Percentiles rank a stretch among this genome's conserved stretches.
Conservation (phyloP, 2,888 invertebrate genomes). For the Oligia fasciuncula region DNA sequence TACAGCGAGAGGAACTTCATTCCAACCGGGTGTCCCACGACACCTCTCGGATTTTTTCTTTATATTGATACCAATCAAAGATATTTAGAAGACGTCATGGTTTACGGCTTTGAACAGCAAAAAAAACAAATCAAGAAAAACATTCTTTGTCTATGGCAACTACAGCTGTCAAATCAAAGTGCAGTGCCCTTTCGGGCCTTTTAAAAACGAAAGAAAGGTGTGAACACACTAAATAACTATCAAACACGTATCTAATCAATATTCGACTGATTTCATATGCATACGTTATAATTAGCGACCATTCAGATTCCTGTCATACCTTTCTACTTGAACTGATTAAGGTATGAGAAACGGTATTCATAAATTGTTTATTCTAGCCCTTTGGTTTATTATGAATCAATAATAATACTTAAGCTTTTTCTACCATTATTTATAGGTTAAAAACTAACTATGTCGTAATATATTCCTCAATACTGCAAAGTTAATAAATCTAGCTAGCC, state of each 20-base stretch:
- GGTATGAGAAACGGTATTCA: constrained; percentile 55
- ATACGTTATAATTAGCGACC: constrained; percentile 52
- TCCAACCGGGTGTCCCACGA: background rate
- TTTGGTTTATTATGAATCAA: constrained; percentile 16
- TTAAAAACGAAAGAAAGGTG: constrained; percentile 32
- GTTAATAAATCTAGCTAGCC: no score
- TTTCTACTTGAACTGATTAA: constrained; percentile 54
- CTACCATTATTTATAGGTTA: background rate
- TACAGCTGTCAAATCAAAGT: constrained; percentile 27
- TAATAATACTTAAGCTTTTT: background rate
- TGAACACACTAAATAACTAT: constrained; percentile 32
- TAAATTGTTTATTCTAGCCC: constrained; percentile 33
- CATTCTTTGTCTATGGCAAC: background rate
- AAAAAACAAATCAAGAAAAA: background rate
- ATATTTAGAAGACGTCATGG: background rate
- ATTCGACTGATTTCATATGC: constrained; percentile 61
- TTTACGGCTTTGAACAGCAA: no score
- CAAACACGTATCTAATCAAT: constrained; percentile 56
- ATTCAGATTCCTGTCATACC: constrained; percentile 52
- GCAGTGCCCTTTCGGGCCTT: constrained; percentile 41
- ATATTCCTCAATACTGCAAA: background rate
- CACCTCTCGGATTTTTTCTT: background rate
- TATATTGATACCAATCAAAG: background rate
- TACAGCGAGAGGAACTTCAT: background rate
- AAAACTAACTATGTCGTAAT: background rate